Evolutionary conservation across 2,113 vertebrate genomes (phyloP).

Genomic region (Antechinus stuartii): DNA sequence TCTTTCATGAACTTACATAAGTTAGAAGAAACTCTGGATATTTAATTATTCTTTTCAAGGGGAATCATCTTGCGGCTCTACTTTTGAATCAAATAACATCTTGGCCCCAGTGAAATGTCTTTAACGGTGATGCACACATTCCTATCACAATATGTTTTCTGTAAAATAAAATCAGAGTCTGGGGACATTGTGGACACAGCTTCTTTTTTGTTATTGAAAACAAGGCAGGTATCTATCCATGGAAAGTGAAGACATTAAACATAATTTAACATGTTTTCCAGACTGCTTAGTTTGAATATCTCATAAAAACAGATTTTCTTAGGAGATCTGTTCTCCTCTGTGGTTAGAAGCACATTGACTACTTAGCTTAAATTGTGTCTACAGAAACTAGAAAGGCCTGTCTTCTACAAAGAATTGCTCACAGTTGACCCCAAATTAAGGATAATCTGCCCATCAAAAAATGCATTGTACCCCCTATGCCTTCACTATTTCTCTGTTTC

Average conservation of each 20-base stretch:
- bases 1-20: neutral
- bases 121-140: neutral
- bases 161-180: conserved; percentile 5
- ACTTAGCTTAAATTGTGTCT: neutral
- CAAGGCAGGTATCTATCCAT: neutral
- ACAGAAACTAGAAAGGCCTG: conserved; percentile 24
- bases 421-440: neutral
- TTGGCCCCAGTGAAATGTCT: neutral
- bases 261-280: conserved; percentile 39
- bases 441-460: neutral
- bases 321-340: neutral
- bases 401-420: conserved; percentile 9
- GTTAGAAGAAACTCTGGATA: neutral
- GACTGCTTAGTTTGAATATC: neutral
- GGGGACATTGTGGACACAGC: neutral
- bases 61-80: neutral
- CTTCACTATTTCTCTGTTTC: neutral
- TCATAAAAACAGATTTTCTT: conserved; percentile 29
- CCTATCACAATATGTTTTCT: neutral
- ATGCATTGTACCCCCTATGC: neutral
- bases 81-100: neutral
- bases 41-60: neutral
- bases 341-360: neutral
- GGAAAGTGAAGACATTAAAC: neutral
- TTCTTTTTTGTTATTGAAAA: conserved; percentile 4